phyloP scores from a whole-genome alignment of 2,113 vertebrate genomes.

The Corvus hawaiiensis region DNA sequence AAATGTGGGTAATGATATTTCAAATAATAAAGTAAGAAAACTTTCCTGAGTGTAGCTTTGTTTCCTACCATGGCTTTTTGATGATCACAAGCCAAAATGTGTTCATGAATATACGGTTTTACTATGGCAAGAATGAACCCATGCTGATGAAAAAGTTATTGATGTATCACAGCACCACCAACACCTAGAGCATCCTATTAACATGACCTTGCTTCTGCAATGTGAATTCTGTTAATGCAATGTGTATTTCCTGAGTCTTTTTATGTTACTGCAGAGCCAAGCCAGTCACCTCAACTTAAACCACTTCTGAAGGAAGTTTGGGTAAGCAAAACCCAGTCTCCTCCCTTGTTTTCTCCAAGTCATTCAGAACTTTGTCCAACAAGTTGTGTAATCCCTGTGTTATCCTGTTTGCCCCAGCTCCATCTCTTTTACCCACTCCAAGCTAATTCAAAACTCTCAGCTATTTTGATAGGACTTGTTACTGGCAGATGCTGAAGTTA shows the following conservation, averaged over 20 bases:
- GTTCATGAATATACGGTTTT: neutral
- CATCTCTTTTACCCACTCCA: neutral
- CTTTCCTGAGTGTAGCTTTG: neutral
- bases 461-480: neutral
- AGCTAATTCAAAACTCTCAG: neutral
- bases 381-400: neutral
- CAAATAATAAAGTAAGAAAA: neutral
- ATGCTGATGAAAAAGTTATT: neutral
- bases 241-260: neutral
- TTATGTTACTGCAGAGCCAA: neutral
- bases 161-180: neutral
- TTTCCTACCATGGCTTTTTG: neutral
- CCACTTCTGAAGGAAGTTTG: neutral
- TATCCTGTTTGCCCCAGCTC: neutral
- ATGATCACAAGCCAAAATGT: neutral
- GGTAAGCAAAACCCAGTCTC: neutral
- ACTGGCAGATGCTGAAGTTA: neutral
- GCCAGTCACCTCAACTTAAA: neutral
- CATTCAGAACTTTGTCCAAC: conserved; percentile 8
- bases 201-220: neutral
- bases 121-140: neutral
- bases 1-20: neutral
- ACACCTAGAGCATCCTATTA: neutral
- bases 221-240: neutral
- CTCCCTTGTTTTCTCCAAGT: neutral